Evolutionary conservation across 2,888 invertebrate species (phyloP), one percentile per base, ranked within the genome.

Genomic region (Eubasilissa splendida): DNA sequence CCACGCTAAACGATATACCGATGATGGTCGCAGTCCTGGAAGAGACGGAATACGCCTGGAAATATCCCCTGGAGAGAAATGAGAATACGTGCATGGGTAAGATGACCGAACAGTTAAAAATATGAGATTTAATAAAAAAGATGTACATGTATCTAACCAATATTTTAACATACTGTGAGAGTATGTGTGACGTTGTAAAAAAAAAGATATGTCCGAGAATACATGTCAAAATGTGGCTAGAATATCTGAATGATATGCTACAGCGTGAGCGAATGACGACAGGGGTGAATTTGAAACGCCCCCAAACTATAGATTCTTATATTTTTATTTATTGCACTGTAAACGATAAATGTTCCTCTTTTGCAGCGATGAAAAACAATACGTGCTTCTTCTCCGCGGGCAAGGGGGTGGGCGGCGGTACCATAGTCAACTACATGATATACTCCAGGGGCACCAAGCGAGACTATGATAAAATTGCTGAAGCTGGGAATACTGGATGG

Each of bases 401-500:
- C 42, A 92, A 90, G 86, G 89, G 91, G 0, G 85, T 93, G 0
- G 93, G 93, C 0, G 93, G 93, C 4, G 89, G 91, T 0, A 91
- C 91, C 81, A 90, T 92, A 71, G 90, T 93, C 58, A 93, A 93
- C 85, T 92, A 91, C 84, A 93, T 93, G 93, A 92, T 95, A 82
- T 95, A 96, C 87, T 93, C 95, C 10, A 91, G 96, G 77, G 96
- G 96, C 8, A 92, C 94, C 84, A 91, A 91, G 1, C 88, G 89
- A 9, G 95, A 96, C 85, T 96, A 94, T 88, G 94, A 96, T 85
- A 88, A 90, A 85, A 87, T 96, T 92, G 93, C 92, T 0, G 89
- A 88, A 0, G 90, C 91, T 31, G 96, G 95, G 1, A 95, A 95
- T 85, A 88, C 89, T 8, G 95, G 95, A 58, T 96, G 96, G 96